Evolutionary conservation across 2,888 invertebrate species (phyloP).

Genomic region (Acanthacorydalis orientalis): DNA sequence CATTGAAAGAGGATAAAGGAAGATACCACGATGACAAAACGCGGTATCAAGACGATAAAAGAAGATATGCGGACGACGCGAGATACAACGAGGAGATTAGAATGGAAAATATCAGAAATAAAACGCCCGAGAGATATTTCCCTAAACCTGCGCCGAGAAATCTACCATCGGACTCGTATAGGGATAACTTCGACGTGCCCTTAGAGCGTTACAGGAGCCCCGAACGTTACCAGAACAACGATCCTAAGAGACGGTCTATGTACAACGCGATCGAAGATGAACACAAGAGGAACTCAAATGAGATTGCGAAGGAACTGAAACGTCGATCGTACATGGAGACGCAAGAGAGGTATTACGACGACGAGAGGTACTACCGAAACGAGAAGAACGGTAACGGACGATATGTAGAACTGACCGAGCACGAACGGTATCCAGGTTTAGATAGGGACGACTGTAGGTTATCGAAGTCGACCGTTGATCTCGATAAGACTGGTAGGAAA

Average conservation of each 20-base stretch:
- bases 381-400: slow-evolving; percentile 9
- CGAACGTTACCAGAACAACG: slow-evolving; percentile 18
- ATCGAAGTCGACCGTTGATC: slow-evolving; percentile 19
- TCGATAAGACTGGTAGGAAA: slow-evolving; percentile 17
- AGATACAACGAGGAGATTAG: slow-evolving; percentile 10
- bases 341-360: slow-evolving; percentile 9
- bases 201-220: slow-evolving; percentile 9
- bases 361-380: slow-evolving; percentile 13
- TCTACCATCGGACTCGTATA: slow-evolving; percentile 3
- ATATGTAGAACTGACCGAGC: slow-evolving; percentile 34
- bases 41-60: background rate
- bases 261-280: slow-evolving; percentile 28
- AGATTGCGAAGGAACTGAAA: slow-evolving; percentile 30
- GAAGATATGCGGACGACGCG: background rate
- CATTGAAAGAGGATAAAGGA: slow-evolving; percentile 7
- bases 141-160: slow-evolving; percentile 21
- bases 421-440: slow-evolving; percentile 34
- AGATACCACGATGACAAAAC: slow-evolving; percentile 1
- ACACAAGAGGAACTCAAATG: slow-evolving; percentile 26
- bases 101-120: slow-evolving; percentile 4
- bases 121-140: slow-evolving; percentile 3
- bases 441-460: slow-evolving; percentile 29
- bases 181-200: slow-evolving; percentile 9
- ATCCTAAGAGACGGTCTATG: slow-evolving; percentile 26
- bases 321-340: slow-evolving; percentile 27